Conservation (phyloP, 2,888 invertebrate species). For the Stratiomys singularior region DNA sequence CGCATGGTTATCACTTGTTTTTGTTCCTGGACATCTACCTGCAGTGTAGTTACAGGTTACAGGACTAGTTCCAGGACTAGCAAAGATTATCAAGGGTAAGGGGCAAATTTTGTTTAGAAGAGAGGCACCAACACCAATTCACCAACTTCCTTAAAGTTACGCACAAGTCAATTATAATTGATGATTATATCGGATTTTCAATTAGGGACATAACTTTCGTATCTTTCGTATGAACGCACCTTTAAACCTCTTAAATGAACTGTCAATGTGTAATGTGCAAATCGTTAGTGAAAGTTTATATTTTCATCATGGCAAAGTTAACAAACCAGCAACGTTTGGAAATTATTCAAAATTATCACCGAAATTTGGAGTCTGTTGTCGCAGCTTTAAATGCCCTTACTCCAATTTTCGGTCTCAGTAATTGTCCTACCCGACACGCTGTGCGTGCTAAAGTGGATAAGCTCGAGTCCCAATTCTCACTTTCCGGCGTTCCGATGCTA, state of each 20-base stretch:
- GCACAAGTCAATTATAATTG: too few relatives aligned
- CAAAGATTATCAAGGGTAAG: too few relatives aligned
- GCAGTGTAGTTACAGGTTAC: too few relatives aligned
- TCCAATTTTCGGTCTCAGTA: constrained; percentile 24
- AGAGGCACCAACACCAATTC: too few relatives aligned
- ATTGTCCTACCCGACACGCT: background rate
- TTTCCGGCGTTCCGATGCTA: background rate
- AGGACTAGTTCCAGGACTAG: too few relatives aligned
- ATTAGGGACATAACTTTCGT: constrained; percentile 3
- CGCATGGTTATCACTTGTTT: too few relatives aligned
- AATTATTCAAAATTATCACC: constrained; percentile 38
- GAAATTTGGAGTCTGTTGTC: constrained; percentile 26
- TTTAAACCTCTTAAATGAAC: background rate
- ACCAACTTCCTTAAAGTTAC: too few relatives aligned
- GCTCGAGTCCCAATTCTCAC: background rate
- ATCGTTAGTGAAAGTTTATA: constrained; percentile 6
- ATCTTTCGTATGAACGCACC: constrained; percentile 11
- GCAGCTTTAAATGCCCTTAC: constrained; percentile 31
- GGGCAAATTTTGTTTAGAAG: too few relatives aligned
- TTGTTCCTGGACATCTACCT: too few relatives aligned
- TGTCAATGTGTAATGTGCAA: background rate
- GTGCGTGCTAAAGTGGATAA: constrained; percentile 2
- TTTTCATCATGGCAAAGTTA: constrained; percentile 38
- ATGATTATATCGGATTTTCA: background rate
- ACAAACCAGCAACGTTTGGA: constrained; percentile 37